These are phyloP conservation scores for Acrocephalus kingi DNA, from an alignment of 2,113 vertebrate genomes.

Conservation along the genomic window DNA sequence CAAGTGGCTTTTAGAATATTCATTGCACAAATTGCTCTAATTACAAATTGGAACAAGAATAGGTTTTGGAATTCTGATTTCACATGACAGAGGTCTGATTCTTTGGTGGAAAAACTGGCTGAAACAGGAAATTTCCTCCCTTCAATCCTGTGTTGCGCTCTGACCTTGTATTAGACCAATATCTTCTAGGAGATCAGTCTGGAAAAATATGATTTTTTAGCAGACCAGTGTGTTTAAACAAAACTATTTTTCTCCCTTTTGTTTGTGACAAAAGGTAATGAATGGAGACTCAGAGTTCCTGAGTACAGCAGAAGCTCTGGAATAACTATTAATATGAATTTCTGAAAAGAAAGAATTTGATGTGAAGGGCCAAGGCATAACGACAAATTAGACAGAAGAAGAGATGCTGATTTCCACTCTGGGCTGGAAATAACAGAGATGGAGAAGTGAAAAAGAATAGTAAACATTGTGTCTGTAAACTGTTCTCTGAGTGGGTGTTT, in stretches of 20 bases:
- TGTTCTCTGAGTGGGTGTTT: background rate
- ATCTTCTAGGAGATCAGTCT: background rate
- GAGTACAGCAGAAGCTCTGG: background rate
- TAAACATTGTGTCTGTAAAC: background rate
- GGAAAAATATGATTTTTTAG: background rate
- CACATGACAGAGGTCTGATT: background rate
- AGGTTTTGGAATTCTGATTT: background rate
- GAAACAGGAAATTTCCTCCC: background rate
- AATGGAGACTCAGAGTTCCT: background rate
- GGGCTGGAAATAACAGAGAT: background rate
- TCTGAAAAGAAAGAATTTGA: background rate
- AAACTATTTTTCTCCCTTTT: background rate
- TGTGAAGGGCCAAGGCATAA: background rate
- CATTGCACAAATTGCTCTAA: background rate
- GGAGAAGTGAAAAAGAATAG: constrained; percentile 7
- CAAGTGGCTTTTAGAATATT: background rate
- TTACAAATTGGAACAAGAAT: background rate
- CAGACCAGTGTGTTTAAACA: background rate
- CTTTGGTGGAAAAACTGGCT: background rate
- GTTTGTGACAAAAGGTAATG: background rate
- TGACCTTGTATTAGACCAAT: background rate
- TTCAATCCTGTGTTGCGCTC: background rate
- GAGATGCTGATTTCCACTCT: background rate
- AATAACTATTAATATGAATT: background rate
- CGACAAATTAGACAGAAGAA: background rate